Percentiles rank a stretch among this genome's conserved stretches.
Evolutionary conservation across 1,140 invertebrate species (phyloP).

Genomic region (Lycorma delicatula): DNA sequence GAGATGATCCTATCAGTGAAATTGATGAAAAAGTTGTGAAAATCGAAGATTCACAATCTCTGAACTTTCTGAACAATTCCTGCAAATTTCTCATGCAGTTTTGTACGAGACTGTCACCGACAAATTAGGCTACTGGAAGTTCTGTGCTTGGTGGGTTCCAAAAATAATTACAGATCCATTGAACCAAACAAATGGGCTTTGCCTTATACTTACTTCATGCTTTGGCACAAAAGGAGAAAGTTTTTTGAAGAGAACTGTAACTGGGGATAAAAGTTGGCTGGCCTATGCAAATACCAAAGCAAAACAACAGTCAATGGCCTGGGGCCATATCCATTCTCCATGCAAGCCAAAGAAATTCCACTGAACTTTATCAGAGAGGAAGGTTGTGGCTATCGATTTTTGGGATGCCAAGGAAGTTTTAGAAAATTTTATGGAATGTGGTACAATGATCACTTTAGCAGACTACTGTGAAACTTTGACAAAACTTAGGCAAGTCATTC

Average conservation of each 20-base stretch:
- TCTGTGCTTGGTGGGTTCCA: constrained; percentile 8
- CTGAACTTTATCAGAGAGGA: constrained; percentile 38
- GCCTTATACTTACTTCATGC: not conserved
- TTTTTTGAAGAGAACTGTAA: constrained; percentile 23
- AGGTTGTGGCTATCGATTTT: not conserved
- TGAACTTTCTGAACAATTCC: not conserved
- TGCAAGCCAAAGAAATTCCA: constrained; percentile 42
- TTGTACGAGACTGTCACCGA: not conserved
- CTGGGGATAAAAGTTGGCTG: not conserved
- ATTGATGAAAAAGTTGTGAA: not conserved
- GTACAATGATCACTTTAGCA: not conserved
- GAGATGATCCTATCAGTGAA: not conserved
- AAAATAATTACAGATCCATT: not conserved
- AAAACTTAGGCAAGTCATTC: not conserved
- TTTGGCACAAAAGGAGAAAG: not conserved
- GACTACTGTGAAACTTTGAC: not conserved
- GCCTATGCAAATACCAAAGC: constrained; percentile 18
- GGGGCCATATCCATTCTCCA: constrained; percentile 35
- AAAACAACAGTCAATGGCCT: not conserved
- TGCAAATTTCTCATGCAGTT: not conserved
- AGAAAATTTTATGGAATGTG: not conserved
- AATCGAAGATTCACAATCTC: not conserved
- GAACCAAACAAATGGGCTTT: not conserved
- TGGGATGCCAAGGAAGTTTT: not conserved
- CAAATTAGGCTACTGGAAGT: constrained; percentile 4